phyloP scores from a whole-genome alignment of 1,140 invertebrate genomes.

The Hetaerina americana region DNA sequence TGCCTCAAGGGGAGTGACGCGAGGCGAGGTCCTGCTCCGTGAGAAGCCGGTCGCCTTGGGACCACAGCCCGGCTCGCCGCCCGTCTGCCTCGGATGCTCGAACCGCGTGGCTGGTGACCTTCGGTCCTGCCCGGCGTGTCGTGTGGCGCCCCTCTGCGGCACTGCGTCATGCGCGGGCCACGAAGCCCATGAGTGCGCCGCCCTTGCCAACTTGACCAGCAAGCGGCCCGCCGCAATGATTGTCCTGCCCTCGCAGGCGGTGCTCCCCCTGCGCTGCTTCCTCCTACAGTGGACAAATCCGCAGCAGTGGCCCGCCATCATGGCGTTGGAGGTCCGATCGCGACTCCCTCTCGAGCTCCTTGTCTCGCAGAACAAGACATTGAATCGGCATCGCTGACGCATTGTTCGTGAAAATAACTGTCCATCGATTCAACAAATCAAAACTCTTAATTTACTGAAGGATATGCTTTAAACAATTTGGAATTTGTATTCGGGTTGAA shows the following conservation, averaged over 20 bases:
- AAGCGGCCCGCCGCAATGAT: background rate
- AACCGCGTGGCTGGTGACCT: slow-evolving; percentile 24
- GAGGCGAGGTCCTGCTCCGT: background rate
- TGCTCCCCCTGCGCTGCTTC: slow-evolving; percentile 20
- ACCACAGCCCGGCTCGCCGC: background rate
- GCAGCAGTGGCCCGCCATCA: slow-evolving; percentile 35
- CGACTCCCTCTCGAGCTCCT: too few relatives aligned
- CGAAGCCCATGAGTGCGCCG: slow-evolving; percentile 2
- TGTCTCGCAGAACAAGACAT: too few relatives aligned
- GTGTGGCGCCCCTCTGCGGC: slow-evolving; percentile 39
- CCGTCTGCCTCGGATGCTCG: slow-evolving; percentile 17
- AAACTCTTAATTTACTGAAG: too few relatives aligned
- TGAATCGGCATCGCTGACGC: too few relatives aligned
- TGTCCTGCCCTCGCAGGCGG: slow-evolving; percentile 1
- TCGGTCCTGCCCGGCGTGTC: slow-evolving; percentile 36
- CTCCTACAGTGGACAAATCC: slow-evolving; percentile 10
- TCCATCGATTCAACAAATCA: too few relatives aligned
- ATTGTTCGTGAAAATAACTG: too few relatives aligned
- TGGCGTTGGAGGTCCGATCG: slow-evolving; percentile 35
- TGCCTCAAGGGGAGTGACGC: background rate
- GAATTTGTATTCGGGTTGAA: too few relatives aligned
- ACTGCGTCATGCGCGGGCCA: slow-evolving; percentile 21
- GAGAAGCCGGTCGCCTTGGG: background rate
- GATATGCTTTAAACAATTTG: too few relatives aligned
- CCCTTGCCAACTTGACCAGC: background rate